Base-by-base conservation (phyloP, 2,888 invertebrate genomes). In the Hirudinaria manillensis region DNA sequence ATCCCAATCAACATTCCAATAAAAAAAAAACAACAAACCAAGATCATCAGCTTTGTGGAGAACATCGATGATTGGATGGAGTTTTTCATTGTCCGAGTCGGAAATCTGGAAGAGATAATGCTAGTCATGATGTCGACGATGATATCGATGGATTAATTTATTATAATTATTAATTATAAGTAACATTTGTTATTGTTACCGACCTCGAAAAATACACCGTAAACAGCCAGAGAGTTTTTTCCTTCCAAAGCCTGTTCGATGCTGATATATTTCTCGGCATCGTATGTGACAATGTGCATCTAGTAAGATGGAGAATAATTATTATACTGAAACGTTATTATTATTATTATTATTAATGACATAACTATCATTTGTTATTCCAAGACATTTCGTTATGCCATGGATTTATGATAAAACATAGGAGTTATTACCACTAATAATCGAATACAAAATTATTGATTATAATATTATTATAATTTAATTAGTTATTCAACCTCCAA, bases 241-340 rank as follows among this genome's bases (percentile, higher is more conserved):
- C 19, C 45, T 21, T 27, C 16, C 24, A 51, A 21, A 0, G 70
- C 34, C 7, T 67, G 68, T 13, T 32, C 34, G 21, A 75, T 27
- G 32, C 16, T 51, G 29, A 19, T n/a, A 68, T 45, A 67, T 29
- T 53, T 34, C 19, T 45, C 45, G 7, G 45, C 70, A 45, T 75
- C 56, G 27, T 75, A 75, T 0, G 75, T 67, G 27, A 75, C 75
- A 27, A 75, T 53, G 68, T 75, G 75, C 75, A 75, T 70, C 75
- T 75, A 29, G 2, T 55, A 7, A 2, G 10, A 71, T 55, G 29
- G 53, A 51, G 55, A 45, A 53, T 72, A 34, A 34, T 53, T 72
- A 6, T 38, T 38, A 38, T 38, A 38, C 3, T 38, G 3, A 6
- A 38, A 6, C 10, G 10, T 38, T 38, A 6, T 38, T 38, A 38